These are phyloP conservation scores for Cheilosia grossa DNA, from an alignment of 2,888 invertebrate species.

Conservation along the genomic window DNA sequence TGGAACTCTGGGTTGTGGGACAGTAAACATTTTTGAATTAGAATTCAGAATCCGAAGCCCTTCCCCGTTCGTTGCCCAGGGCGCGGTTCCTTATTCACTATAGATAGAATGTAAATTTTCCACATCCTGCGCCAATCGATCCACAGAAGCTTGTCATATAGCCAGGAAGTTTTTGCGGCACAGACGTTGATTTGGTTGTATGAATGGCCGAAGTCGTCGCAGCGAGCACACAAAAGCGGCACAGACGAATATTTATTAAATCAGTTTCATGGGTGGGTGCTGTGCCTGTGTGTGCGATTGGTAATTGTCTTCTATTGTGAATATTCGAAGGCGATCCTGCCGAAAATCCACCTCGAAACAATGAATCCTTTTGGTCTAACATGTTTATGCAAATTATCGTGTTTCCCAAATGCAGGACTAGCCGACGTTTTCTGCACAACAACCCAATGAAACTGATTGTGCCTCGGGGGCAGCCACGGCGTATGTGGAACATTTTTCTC, in stretches of 20 bases:
- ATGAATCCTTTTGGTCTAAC: conserved; percentile 63
- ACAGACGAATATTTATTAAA: conserved; percentile 53
- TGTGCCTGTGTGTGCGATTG: conserved; percentile 35
- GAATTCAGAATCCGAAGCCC: conserved; percentile 20
- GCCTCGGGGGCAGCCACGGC: conserved; percentile 45
- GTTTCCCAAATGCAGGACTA: conserved; percentile 51
- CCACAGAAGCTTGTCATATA: conserved; percentile 49
- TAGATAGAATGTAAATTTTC: conserved; percentile 65
- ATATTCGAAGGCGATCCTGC: conserved; percentile 58
- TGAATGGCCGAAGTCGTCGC: not conserved
- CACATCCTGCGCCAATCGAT: conserved; percentile 66
- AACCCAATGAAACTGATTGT: conserved; percentile 66
- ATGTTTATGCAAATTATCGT: conserved; percentile 71
- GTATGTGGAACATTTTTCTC: conserved; percentile 45
- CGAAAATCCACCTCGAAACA: conserved; percentile 62
- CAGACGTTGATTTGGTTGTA: conserved; percentile 41
- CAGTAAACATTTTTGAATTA: conserved; percentile 51
- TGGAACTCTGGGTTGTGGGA: no score
- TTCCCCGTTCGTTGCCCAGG: not conserved
- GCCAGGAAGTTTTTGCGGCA: conserved; percentile 57
- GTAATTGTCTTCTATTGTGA: conserved; percentile 71
- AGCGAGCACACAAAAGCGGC: conserved; percentile 23
- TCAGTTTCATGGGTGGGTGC: conserved; percentile 35
- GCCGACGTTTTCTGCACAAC: conserved; percentile 21
- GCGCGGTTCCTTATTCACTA: conserved; percentile 41